phyloP scores from a whole-genome alignment of 2,888 invertebrate genomes.

The Eledona agricola region DNA sequence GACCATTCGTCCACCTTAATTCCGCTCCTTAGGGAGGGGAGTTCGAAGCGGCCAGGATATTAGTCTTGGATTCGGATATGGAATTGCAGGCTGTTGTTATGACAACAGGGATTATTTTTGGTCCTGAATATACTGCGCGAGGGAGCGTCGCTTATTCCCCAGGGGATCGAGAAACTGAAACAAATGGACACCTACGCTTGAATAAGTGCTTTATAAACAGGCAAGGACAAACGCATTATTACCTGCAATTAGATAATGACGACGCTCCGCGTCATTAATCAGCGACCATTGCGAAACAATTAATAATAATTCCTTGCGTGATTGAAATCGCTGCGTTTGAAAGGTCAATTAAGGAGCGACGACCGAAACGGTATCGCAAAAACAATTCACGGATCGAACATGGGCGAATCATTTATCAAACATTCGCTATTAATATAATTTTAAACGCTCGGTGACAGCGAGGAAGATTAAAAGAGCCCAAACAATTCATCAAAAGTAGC shows the following conservation, averaged over 20 bases:
- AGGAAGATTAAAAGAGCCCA: constrained; percentile 39
- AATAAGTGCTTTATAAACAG: constrained; percentile 45
- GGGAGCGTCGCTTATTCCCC: constrained; percentile 31
- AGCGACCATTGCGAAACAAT: constrained; percentile 39
- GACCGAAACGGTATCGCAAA: constrained; percentile 35
- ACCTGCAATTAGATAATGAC: constrained; percentile 14
- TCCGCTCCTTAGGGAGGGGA: constrained; percentile 42
- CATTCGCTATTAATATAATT: constrained; percentile 41
- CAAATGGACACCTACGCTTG: constrained; percentile 48
- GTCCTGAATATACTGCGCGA: constrained; percentile 39
- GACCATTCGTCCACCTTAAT: constrained; percentile 59
- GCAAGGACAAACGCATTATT: constrained; percentile 39
- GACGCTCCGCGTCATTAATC: constrained; percentile 29
- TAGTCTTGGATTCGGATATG: constrained; percentile 44
- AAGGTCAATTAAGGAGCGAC: constrained; percentile 45
- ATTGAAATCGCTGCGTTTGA: constrained; percentile 46
- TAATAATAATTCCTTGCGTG: constrained; percentile 45
- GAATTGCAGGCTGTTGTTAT: constrained; percentile 48
- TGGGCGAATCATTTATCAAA: constrained; percentile 41
- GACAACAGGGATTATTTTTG: constrained; percentile 49
- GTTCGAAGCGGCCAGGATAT: constrained; percentile 39
- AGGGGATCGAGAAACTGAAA: constrained; percentile 46
- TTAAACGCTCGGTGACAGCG: constrained; percentile 41
- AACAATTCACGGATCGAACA: constrained; percentile 36
- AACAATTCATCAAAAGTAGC: constrained; percentile 42